Percentiles rank a stretch among this genome's conserved stretches.
phyloP scores from a whole-genome alignment of 2,797 vertebrate species.

The Centropyge bicolor region DNA sequence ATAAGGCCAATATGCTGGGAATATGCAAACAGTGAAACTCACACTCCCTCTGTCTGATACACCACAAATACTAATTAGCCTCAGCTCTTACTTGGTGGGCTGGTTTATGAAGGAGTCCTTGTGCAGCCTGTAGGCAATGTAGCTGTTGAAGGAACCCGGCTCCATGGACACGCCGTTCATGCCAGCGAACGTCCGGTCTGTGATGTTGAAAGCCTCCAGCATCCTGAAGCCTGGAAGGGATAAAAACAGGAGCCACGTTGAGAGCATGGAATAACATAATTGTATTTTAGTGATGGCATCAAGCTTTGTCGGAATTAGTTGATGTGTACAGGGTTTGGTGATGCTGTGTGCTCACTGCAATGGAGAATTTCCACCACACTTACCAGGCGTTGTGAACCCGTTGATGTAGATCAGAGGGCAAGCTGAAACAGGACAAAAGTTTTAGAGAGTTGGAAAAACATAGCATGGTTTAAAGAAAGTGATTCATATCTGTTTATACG shows the following conservation, averaged over 20 bases:
- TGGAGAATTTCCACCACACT: slow-evolving; percentile 16
- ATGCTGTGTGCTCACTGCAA: slow-evolving; percentile 49
- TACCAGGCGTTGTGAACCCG: slow-evolving; percentile 98
- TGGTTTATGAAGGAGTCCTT: slow-evolving; percentile 95
- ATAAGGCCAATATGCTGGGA: slow-evolving; percentile 48
- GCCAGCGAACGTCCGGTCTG: slow-evolving; percentile 92
- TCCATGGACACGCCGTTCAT: slow-evolving; percentile 96
- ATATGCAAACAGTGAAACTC: slow-evolving; percentile 28
- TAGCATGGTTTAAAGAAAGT: slow-evolving; percentile 33
- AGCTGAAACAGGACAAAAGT: slow-evolving; percentile 83
- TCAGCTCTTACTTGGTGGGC: slow-evolving; percentile 91
- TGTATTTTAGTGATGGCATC: slow-evolving; percentile 8
- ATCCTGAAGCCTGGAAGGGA: slow-evolving; percentile 93
- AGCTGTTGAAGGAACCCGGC: slow-evolving; percentile 95
- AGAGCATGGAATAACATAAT: slow-evolving; percentile 23
- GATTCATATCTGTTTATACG: slow-evolving; percentile 36
- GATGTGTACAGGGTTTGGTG: slow-evolving; percentile 13
- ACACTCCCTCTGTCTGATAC: slow-evolving; percentile 30
- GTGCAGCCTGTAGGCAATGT: slow-evolving; percentile 93
- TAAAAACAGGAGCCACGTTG: slow-evolving; percentile 20
- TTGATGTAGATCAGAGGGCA: slow-evolving; percentile 98
- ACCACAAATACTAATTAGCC: slow-evolving; percentile 32
- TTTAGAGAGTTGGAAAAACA: slow-evolving; percentile 48
- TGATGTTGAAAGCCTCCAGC: slow-evolving; percentile 98
- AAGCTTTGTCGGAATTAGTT: slow-evolving; percentile 22